Percentiles rank a stretch among this genome's conserved stretches.
Evolutionary conservation across 2,888 invertebrate genomes (phyloP).

Genomic region (Ectobius pallidus): DNA sequence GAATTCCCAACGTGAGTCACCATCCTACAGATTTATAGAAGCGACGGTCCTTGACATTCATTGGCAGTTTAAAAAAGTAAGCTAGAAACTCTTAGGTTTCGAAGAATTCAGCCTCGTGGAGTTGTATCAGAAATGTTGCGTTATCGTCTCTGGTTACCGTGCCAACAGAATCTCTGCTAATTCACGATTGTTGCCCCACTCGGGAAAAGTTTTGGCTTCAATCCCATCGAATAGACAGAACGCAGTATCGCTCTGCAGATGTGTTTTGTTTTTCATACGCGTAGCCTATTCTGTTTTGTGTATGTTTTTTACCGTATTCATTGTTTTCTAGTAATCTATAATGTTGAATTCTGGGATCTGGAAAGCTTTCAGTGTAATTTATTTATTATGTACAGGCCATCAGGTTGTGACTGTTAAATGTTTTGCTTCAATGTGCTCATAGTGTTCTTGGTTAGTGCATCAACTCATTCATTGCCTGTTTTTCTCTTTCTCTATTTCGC

Average conservation of each 20-base stretch:
- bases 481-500: too few species aligned
- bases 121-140: not conserved
- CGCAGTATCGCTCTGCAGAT: conserved; percentile 7
- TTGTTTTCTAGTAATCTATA: too few species aligned
- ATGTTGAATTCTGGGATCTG: too few species aligned
- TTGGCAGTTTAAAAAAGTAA: not conserved
- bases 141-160: not conserved
- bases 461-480: too few species aligned
- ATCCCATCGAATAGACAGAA: conserved; percentile 15
- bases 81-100: not conserved
- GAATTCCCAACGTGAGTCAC: too few species aligned
- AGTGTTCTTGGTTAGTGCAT: too few species aligned
- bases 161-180: conserved; percentile 17
- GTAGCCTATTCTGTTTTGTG: not conserved
- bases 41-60: not conserved
- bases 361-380: too few species aligned
- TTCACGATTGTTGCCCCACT: conserved; percentile 9
- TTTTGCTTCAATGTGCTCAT: too few species aligned
- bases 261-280: not conserved
- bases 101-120: not conserved
- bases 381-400: too few species aligned
- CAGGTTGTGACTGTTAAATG: too few species aligned
- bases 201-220: conserved; percentile 1
- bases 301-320: too few species aligned
- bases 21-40: not conserved